Evolutionary conservation across 2,888 invertebrate species (phyloP), one percentile per base, ranked within the genome.

Genomic region (Rhimphoctona megacephalus): DNA sequence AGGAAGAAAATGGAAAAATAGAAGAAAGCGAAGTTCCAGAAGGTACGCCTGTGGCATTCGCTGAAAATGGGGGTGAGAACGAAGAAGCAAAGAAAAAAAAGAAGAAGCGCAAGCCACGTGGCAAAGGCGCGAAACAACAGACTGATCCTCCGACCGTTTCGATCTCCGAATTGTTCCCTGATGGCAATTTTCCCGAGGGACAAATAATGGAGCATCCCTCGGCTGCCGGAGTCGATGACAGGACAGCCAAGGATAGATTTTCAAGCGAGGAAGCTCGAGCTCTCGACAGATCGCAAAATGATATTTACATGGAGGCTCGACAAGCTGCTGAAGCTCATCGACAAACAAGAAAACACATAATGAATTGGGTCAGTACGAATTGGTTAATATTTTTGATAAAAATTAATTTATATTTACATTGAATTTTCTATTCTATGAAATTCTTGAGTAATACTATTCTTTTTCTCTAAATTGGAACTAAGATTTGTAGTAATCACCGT

Each of bases 251-350:
- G 92, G 97, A 98, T 92, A 96, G 99, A 64, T 97, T 97, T 92
- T 96, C 97, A 0, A 97, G 96, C 89, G 98, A 98, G 92, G 98
- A 98, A 92, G 99, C 99, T 92, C 96, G 97, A 89, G 98, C 98
- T 5, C 94, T 99, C 39, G 99, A 99, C 94, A 95, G 97, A 90
- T 96, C 98, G 95, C 98, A 99, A 90, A 97, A 97, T 90, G 99
- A 99, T 91, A 97, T 98, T 92, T 99, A 99, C 93, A 98, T 98
- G 92, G 99, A 99, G 94, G 97, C 99, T 79, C 96, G 99, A 85
- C 97, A 98, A 90, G 99, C 99, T 30, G 99, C 99, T 14, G 99
- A 99, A 94, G 99, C 99, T 67, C 99, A 99, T 94, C 96, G 99
- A 95, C 95, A 98, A 96, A 99, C 99, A 19, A 96, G 99, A 77